Evolutionary conservation across 2,797 vertebrate genomes (phyloP), one percentile per base, ranked within the genome.

Genomic region (Luscinia luscinia): DNA sequence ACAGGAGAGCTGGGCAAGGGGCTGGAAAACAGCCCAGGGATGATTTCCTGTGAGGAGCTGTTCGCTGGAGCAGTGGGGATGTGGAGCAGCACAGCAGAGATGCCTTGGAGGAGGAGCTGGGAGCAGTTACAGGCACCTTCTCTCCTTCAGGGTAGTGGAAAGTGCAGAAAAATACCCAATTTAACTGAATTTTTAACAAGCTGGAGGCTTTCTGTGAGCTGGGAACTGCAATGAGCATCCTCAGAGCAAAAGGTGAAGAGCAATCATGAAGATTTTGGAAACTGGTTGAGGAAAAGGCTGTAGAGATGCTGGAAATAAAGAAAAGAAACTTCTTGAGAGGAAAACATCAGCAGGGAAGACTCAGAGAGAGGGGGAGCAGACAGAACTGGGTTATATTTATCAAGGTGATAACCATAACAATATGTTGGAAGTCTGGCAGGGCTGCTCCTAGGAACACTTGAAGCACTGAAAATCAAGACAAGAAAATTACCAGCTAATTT

Each of bases 391-490:
- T 92, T 93, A 80, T 90, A 92, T 93, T 93, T 93, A 66, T 89
- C 92, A 87, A 87, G 92, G 90, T 95, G 93, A 87, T 67, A 95
- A 89, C 94, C 93, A 54, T 83, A 94, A 89, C 90, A 89, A 74
- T 87, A 93, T 95, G 93, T 20, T 87, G 81, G 28, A 55, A 87
- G 72, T 85, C 95, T 93, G 72, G 67, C 68, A 61, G 48, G 24
- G 55, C 77, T 87, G 82, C 74, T 88, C 80, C 43, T 26, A 52
- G 81, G 70, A 94, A 58, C 86, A 67, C 74, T 83, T 69, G 61
- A 83, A 88, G 74, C 46, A 18, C 21, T 80, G 95, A 52, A 91
- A 54, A 85, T 61, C 54, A 84, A 87, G 89, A 75, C 84, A 92
- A 72, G 92, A 84, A 90, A 92, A 94, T 91, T n/a, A 45, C 55